Base-by-base conservation (phyloP, 2,113 vertebrate genomes). In the Hippocampus abdominalis region DNA sequence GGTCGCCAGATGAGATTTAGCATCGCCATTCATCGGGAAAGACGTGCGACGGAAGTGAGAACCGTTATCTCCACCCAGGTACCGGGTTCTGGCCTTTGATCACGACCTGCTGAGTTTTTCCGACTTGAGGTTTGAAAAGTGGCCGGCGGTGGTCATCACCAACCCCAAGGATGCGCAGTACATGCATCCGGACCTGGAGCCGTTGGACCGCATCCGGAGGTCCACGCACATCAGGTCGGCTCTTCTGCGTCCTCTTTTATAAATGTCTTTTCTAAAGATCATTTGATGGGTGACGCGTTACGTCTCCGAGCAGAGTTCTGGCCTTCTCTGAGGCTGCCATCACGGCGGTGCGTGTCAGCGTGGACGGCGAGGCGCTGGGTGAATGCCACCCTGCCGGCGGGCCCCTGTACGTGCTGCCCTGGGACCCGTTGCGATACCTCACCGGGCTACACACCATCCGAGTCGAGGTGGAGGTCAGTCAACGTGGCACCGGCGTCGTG, bases 71-170 rank as follows among this genome's bases (percentile, higher is more conserved):
- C 42, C 62, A 12, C 64, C n/a, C 79, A 99, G 97, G 86, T 99
- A 95, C 86, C 93, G 97, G 59, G 87, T 99, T 68, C 90, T 99
- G 78, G 95, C 91, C 0, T 95, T 98, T 63, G 97, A 99, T 82
- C 96, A 98, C 0, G 96, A 99, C 90, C 92, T 99, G 77, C 87
- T 98, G 69, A 98, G 96, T 80, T 99, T 99, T 15, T 90, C 92
- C 23, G 97, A 98, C 85, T 83, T 97, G 75, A 92, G 18, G 54
- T 98, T 98, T 81, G 94, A 92, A 36, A 90, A 93, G 71, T 99
- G 97, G 97, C 97, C 97, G 16, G 94, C 90, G 1, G 86, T 98
- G 78, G 91, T 99, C 72, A 94, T 99, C 87, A 99, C 97, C 73
- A 98, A 98, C 86, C 97, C 97, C 73, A 99, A 99, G 74, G 91